These are phyloP conservation scores for Casuarius casuarius DNA, from an alignment of 2,113 vertebrate species.

Conservation along the genomic window DNA sequence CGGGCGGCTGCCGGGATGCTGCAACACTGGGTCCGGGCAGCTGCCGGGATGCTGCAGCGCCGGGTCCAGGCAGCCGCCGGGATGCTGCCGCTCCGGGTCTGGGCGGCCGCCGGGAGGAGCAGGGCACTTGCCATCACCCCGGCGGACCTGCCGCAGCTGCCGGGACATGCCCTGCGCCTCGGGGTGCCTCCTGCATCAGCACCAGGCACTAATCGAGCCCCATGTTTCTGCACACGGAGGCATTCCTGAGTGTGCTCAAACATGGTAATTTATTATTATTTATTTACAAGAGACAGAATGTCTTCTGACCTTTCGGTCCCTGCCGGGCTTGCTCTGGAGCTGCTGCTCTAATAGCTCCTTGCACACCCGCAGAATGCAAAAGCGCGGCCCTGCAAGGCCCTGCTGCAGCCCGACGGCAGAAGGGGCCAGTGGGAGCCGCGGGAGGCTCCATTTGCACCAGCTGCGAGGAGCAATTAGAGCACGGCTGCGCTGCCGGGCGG, in stretches of 20 bases:
- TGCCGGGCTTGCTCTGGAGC: not conserved
- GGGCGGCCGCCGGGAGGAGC: too few relatives aligned
- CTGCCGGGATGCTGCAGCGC: too few relatives aligned
- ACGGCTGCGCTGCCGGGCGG: accelerated
- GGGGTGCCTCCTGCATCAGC: not conserved
- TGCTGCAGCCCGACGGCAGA: not conserved
- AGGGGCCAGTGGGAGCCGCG: accelerated
- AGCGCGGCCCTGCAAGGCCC: not conserved
- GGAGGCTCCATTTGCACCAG: not conserved
- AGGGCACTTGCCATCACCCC: too few relatives aligned
- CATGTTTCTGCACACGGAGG: not conserved
- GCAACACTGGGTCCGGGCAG: too few relatives aligned
- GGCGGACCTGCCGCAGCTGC: accelerated
- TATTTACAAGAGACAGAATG: conserved; percentile 68
- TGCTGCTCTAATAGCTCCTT: not conserved
- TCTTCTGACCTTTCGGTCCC: conserved; percentile 68
- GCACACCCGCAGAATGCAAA: conserved; percentile 34
- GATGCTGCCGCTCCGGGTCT: too few relatives aligned
- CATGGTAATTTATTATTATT: conserved; percentile 72
- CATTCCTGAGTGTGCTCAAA: conserved; percentile 38
- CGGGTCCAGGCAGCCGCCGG: too few relatives aligned
- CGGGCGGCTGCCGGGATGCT: too few relatives aligned
- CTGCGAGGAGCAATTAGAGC: not conserved
- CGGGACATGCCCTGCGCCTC: accelerated
- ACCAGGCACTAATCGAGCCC: conserved; percentile 21